These are phyloP conservation scores for Empis stercorea DNA, from an alignment of 2,888 invertebrate genomes.

Conservation along the genomic window DNA sequence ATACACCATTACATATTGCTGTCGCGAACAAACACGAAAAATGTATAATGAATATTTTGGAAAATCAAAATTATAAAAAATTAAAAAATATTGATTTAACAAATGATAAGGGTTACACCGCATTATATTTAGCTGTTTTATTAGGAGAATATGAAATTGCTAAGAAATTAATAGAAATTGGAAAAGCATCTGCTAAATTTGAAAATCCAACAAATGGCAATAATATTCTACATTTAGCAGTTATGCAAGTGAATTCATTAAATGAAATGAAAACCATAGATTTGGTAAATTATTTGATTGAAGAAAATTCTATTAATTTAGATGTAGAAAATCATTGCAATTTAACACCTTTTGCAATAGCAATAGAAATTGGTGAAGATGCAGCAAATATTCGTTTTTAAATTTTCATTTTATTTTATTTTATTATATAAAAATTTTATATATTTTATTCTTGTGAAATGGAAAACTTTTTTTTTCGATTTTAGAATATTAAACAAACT, in stretches of 20 bases:
- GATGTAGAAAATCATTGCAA: too few species aligned
- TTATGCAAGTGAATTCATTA: conserved; percentile 10
- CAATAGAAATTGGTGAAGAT: too few species aligned
- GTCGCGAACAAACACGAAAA: background rate
- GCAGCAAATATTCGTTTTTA: too few species aligned
- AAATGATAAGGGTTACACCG: conserved; percentile 39
- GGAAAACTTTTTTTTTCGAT: too few species aligned
- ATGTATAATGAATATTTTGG: background rate
- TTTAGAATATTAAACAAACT: too few species aligned
- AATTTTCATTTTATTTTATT: too few species aligned
- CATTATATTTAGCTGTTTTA: conserved; percentile 43
- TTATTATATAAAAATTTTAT: too few species aligned
- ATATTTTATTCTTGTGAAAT: too few species aligned
- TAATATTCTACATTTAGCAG: conserved; percentile 32
- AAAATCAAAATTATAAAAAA: background rate
- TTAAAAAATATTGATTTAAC: conserved; percentile 1
- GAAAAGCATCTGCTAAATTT: conserved; percentile 33
- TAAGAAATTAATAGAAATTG: conserved; percentile 36
- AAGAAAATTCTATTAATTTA: too few species aligned
- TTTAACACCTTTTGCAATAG: too few species aligned
- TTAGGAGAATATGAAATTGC: conserved; percentile 39
- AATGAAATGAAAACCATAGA: too few species aligned
- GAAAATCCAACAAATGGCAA: conserved; percentile 30
- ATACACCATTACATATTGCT: background rate
- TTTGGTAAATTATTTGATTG: too few species aligned